Percentiles rank a stretch among this genome's conserved stretches.
Conservation (phyloP, 2,113 vertebrate genomes). For the Psammodynastes pulverulentus region DNA sequence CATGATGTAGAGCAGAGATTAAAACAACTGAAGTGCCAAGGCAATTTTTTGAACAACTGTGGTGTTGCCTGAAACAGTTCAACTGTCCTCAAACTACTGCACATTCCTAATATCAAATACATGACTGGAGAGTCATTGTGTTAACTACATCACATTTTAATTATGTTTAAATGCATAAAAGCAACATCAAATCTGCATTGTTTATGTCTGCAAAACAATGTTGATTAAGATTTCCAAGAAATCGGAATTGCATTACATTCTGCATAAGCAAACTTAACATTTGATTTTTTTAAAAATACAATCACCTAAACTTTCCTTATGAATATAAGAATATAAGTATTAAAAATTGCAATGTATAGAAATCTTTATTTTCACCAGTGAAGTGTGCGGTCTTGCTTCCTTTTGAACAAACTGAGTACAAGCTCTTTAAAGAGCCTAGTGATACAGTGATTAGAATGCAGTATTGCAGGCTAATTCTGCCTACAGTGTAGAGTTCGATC, state of each 20-base stretch:
- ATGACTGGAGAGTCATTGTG: background rate
- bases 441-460: background rate
- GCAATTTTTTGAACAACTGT: background rate
- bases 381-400: background rate
- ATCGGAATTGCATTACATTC: background rate
- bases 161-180: background rate
- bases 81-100: background rate
- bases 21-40: background rate
- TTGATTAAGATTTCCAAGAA: background rate
- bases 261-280: background rate
- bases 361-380: background rate
- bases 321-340: background rate
- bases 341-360: background rate
- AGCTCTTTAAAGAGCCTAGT: background rate
- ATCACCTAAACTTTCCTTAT: background rate
- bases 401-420: background rate
- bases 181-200: background rate
- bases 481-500: background rate
- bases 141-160: background rate
- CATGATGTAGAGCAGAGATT: background rate
- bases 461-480: background rate
- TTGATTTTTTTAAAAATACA: background rate
- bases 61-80: background rate
- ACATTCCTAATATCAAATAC: background rate
- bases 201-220: background rate